Conservation (phyloP, 2,797 vertebrate genomes). For the Alectoris magna region DNA sequence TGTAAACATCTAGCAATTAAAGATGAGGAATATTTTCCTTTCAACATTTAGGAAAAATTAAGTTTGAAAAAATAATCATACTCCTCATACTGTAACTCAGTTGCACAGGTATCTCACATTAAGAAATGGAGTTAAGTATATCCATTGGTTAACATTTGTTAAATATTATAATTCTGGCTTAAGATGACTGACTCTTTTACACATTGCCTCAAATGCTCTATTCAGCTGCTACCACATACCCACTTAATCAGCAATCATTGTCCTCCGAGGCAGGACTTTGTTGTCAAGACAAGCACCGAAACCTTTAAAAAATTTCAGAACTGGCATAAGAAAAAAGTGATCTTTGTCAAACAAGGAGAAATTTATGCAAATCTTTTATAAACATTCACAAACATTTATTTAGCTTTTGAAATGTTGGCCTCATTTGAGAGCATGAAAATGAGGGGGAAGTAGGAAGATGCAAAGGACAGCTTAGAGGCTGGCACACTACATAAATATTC, state of each 20-base stretch:
- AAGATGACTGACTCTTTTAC: slow-evolving; percentile 70
- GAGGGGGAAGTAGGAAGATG: slow-evolving; percentile 81
- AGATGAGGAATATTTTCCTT: neutral
- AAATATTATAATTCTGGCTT: slow-evolving; percentile 76
- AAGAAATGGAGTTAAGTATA: slow-evolving; percentile 36
- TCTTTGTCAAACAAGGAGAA: slow-evolving; percentile 83
- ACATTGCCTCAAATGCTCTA: slow-evolving; percentile 60
- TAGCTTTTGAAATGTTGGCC: slow-evolving; percentile 86
- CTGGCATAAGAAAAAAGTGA: slow-evolving; percentile 83
- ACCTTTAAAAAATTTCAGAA: slow-evolving; percentile 83
- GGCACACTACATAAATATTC: slow-evolving; percentile 90
- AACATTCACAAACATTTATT: slow-evolving; percentile 89
- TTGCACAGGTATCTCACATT: slow-evolving; percentile 61
- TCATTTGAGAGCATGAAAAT: slow-evolving; percentile 86
- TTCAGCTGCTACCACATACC: slow-evolving; percentile 74
- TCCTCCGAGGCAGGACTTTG: slow-evolving; percentile 78
- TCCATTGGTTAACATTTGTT: slow-evolving; percentile 61
- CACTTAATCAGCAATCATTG: slow-evolving; percentile 84
- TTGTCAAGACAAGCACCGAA: slow-evolving; percentile 80
- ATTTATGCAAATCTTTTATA: slow-evolving; percentile 89
- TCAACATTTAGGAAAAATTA: slow-evolving; percentile 1
- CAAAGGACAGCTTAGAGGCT: slow-evolving; percentile 86
- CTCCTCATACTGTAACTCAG: neutral
- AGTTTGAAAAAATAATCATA: neutral
- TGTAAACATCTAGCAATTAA: neutral